A percentile compares a stretch with the other conserved stretches of the same genome.
Evolutionary conservation across 2,888 invertebrate species (phyloP).

Genomic region (Eilema griseolum): DNA sequence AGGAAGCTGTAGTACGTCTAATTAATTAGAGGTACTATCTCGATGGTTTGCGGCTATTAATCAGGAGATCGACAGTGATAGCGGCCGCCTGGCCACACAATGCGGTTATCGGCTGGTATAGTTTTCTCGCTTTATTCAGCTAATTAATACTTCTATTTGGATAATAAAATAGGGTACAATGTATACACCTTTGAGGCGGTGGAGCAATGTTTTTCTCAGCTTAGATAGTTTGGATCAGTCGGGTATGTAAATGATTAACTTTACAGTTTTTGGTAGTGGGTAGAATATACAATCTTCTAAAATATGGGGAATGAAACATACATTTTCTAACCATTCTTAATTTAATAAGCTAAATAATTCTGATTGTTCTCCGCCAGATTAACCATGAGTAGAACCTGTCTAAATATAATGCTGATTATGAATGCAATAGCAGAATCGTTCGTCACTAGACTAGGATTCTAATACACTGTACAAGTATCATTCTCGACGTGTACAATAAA

Average conservation of each 20-base stretch:
- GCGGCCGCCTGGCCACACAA: conserved; percentile 53
- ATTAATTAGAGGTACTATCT: conserved; percentile 78
- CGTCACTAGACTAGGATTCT: too few relatives aligned
- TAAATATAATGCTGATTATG: too few relatives aligned
- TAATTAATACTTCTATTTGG: conserved; percentile 26
- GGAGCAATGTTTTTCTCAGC: not conserved
- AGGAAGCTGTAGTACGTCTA: conserved; percentile 65
- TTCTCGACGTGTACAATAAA: too few relatives aligned
- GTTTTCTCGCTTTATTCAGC: conserved; percentile 29
- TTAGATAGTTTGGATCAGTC: not conserved
- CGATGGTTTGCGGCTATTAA: conserved; percentile 74
- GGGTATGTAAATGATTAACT: not conserved
- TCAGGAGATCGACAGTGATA: conserved; percentile 76
- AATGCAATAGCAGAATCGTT: too few relatives aligned
- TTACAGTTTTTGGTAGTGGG: too few relatives aligned
- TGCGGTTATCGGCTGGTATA: conserved; percentile 34
- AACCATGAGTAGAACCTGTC: too few relatives aligned
- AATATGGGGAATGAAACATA: too few relatives aligned
- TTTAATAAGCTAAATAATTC: too few relatives aligned
- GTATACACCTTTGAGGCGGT: not conserved
- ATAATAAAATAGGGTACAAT: conserved; percentile 11
- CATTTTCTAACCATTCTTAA: too few relatives aligned
- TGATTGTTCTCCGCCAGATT: too few relatives aligned
- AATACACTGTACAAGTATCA: too few relatives aligned
- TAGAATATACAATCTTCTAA: too few relatives aligned